Evolutionary conservation across 2,797 vertebrate species (phyloP), one percentile per base, ranked within the genome.

Genomic region (Ataeniobius toweri): DNA sequence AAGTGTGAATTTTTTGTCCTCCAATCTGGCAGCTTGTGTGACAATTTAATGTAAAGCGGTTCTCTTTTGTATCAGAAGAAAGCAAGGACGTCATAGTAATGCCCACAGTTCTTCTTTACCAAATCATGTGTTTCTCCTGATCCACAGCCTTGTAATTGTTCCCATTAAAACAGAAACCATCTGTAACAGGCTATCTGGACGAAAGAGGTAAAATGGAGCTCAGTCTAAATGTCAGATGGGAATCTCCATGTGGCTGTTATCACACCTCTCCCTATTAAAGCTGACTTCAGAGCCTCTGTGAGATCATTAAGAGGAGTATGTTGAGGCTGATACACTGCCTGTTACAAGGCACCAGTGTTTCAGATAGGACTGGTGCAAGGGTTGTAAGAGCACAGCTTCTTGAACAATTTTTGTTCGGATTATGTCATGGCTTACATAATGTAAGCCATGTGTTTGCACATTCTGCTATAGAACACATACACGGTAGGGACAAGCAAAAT

Each of bases 181-280:
- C 71, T 81, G 77, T 86, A 84, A 84, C 76, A 80, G 76, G 80
- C 69, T 81, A 85, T 81, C 73, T 82, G 77, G 88, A 85, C 86
- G 83, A 90, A 76, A 20, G 80, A 77, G 76, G 68, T 76, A 73
- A 82, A 89, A 78, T 75, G 77, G 86, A 81, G 85, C 84, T 88
- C 82, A 77, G 82, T 78, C 74, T 80, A 82, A 86, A 84, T 91
- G 86, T 89, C 85, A 86, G 86, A 88, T 88, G 86, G 83, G 78
- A 87, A 80, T 91, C 84, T 87, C 85, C 74, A 89, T 85, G 81
- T 77, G 77, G 86, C 83, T 83, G 86, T 90, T 88, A 88, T 93
- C 87, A 86, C 89, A 92, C 90, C 84, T 90, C 78, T 88, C 70
- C 84, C 88, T 83, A 89, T 93, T 93, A 93, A 91, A 90, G 58